Evolutionary conservation across 2,113 vertebrate genomes (phyloP).

Genomic region (Mirza zaza): DNA sequence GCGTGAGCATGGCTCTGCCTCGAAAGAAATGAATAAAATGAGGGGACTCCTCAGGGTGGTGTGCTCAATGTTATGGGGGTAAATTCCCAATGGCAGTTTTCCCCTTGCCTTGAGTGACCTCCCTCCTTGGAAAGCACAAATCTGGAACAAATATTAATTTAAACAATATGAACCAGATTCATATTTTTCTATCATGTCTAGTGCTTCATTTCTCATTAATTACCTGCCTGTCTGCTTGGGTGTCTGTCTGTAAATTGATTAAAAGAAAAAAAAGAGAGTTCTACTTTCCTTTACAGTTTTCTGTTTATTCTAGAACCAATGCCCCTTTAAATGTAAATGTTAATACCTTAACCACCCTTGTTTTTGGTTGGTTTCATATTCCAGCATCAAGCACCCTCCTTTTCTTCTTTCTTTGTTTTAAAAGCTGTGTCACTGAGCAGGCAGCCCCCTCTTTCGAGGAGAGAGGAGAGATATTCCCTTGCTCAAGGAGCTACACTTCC

Average conservation of each 20-base stretch:
- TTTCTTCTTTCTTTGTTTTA: background rate
- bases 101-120: background rate
- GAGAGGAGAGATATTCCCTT: background rate
- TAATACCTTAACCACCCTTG: background rate
- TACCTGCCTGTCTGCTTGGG: background rate
- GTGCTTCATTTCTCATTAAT: background rate
- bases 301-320: background rate
- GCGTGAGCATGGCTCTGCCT: background rate
- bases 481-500: background rate
- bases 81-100: background rate
- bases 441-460: background rate
- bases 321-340: background rate
- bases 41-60: background rate
- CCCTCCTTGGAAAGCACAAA: background rate
- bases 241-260: background rate
- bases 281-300: background rate
- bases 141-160: background rate
- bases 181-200: background rate
- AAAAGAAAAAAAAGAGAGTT: background rate
- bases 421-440: background rate
- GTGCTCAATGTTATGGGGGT: fast-evolving
- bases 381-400: background rate
- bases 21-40: background rate
- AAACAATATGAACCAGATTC: background rate
- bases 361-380: background rate